phyloP scores from a whole-genome alignment of 1,140 invertebrate species.

The Hyposmocoma kahamanoa region DNA sequence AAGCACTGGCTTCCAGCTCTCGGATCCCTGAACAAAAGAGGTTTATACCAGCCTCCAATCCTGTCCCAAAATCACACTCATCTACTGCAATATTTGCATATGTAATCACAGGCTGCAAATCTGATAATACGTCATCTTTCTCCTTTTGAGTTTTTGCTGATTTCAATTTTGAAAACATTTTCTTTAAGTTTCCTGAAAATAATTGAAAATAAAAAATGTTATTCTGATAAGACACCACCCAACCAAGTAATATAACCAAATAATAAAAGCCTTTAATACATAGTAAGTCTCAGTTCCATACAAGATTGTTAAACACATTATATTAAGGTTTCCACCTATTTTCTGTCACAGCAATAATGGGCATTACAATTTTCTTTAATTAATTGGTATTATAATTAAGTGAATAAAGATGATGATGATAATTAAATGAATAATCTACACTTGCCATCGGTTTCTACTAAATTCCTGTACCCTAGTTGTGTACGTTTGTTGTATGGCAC shows the following conservation, averaged over 20 bases:
- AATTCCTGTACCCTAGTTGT: slow-evolving; percentile 85
- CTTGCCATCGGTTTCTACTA: slow-evolving; percentile 84
- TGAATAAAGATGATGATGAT: too few relatives aligned
- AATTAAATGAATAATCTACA: too few relatives aligned
- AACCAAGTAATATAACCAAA: too few relatives aligned
- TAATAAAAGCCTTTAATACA: too few relatives aligned
- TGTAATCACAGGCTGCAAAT: slow-evolving; percentile 85
- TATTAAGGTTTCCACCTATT: too few relatives aligned
- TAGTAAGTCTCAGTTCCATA: too few relatives aligned
- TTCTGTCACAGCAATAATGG: too few relatives aligned
- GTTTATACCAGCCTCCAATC: slow-evolving; percentile 90
- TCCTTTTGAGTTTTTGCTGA: slow-evolving; percentile 76
- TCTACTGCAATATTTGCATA: slow-evolving; percentile 91
- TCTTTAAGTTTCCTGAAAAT: slow-evolving; percentile 79
- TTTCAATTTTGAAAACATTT: slow-evolving; percentile 80
- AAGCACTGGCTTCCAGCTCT: slow-evolving; percentile 78
- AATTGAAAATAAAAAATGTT: too few relatives aligned
- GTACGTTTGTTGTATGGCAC: slow-evolving; percentile 89
- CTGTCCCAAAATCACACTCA: slow-evolving; percentile 95
- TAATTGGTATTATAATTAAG: too few relatives aligned
- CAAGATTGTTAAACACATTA: too few relatives aligned
- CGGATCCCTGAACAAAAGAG: slow-evolving; percentile 79
- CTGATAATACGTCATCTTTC: slow-evolving; percentile 75
- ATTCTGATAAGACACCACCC: too few relatives aligned
- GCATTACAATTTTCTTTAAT: too few relatives aligned